A percentile compares a stretch with the other conserved stretches of the same genome.
Conservation (phyloP, 2,113 vertebrate genomes). For the Polypterus senegalus region DNA sequence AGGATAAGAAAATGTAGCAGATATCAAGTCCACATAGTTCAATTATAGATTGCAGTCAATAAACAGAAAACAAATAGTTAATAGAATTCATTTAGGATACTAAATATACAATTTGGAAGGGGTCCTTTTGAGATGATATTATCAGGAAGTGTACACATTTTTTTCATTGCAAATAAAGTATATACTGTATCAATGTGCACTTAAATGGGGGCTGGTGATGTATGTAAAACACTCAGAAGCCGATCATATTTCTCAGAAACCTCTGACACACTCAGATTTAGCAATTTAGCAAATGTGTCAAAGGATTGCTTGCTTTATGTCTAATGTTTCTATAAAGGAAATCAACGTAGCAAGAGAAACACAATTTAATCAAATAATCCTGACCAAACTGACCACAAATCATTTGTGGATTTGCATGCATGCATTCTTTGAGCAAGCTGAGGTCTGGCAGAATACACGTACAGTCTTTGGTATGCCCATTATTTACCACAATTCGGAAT, state of each 20-base stretch:
- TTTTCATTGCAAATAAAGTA: too few species aligned
- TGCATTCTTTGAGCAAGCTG: background rate
- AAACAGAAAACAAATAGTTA: too few species aligned
- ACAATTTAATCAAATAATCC: constrained; percentile 2
- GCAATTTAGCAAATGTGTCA: background rate
- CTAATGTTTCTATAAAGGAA: constrained; percentile 5
- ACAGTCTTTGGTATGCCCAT: background rate
- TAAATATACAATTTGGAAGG: too few species aligned
- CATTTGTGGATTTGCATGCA: background rate
- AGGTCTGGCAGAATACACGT: background rate
- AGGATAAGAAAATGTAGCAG: too few species aligned
- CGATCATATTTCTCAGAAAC: background rate
- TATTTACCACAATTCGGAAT: background rate
- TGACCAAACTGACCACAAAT: constrained; percentile 4
- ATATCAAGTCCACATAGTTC: too few species aligned
- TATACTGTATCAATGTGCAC: too few species aligned
- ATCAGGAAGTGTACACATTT: too few species aligned
- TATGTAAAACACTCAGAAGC: background rate
- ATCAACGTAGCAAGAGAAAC: background rate
- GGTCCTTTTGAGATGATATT: too few species aligned
- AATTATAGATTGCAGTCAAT: too few species aligned
- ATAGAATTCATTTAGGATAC: too few species aligned
- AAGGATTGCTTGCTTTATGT: background rate
- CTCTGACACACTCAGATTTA: background rate
- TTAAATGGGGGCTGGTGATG: background rate